Evolutionary conservation across 2,113 vertebrate species (phyloP).

Genomic region (Chiloscyllium plagiosum): DNA sequence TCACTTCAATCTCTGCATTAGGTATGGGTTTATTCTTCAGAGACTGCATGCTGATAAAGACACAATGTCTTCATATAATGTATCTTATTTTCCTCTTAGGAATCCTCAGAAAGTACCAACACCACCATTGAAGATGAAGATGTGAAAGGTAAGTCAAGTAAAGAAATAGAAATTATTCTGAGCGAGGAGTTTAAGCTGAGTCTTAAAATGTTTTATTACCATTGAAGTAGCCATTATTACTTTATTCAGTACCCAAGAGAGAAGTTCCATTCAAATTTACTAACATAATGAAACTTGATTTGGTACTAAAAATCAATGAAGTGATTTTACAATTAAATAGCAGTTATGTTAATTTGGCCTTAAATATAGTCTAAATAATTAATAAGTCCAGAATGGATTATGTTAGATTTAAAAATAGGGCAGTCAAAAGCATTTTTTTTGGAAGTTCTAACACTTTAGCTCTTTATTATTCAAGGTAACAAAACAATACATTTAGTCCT

Average conservation of each 20-base stretch:
- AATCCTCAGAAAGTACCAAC: slow-evolving; percentile 91
- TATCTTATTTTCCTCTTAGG: slow-evolving; percentile 63
- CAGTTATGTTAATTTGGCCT: neutral
- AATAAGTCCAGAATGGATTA: neutral
- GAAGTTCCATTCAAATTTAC: neutral
- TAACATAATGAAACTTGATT: neutral
- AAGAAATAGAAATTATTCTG: neutral
- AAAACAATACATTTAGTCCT: neutral
- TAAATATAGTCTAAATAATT: neutral
- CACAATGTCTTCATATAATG: neutral
- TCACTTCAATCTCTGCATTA: neutral
- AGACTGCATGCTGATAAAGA: neutral
- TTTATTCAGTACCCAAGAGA: neutral
- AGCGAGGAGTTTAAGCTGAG: neutral
- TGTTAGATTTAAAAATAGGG: neutral
- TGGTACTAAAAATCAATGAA: neutral
- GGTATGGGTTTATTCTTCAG: neutral
- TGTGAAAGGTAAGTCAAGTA: slow-evolving; percentile 77
- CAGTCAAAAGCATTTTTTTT: neutral
- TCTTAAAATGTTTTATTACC: neutral
- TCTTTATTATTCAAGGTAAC: neutral
- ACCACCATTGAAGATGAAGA: slow-evolving; percentile 97
- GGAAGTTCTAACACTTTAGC: neutral
- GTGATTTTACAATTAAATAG: neutral
- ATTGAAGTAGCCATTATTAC: neutral